Evolutionary conservation across 1,140 invertebrate genomes (phyloP).

Genomic region (Leptinotarsa defecta): DNA sequence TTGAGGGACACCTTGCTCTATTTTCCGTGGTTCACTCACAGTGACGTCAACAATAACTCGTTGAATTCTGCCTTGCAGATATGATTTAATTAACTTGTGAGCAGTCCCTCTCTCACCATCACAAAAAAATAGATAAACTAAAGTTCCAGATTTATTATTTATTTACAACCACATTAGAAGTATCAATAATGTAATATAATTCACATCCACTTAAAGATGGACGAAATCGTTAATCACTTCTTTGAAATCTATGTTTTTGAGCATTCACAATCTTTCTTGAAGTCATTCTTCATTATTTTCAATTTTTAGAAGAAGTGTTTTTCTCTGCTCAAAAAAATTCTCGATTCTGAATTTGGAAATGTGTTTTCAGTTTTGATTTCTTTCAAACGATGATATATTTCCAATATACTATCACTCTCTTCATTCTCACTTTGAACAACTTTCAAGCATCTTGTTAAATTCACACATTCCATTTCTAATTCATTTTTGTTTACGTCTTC

Average conservation of each 20-base stretch:
- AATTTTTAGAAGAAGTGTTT: not conserved
- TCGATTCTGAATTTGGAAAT: not conserved
- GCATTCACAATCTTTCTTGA: conserved; percentile 12
- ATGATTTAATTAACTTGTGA: too few relatives aligned
- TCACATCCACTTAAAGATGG: not conserved
- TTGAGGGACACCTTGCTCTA: too few relatives aligned
- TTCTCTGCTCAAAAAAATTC: not conserved
- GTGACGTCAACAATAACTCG: too few relatives aligned
- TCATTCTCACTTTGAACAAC: not conserved
- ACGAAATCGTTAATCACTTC: conserved; percentile 20
- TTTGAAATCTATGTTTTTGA: conserved; percentile 21
- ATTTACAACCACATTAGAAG: too few relatives aligned
- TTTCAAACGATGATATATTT: not conserved
- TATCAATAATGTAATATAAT: too few relatives aligned
- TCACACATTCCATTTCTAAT: not conserved
- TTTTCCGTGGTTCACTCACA: too few relatives aligned
- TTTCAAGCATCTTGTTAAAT: conserved; percentile 5
- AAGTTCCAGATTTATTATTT: too few relatives aligned
- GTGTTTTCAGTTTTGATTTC: not conserved
- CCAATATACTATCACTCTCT: not conserved
- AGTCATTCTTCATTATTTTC: not conserved
- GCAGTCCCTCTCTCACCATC: too few relatives aligned
- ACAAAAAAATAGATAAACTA: too few relatives aligned
- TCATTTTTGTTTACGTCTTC: not conserved
- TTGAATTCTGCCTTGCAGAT: too few relatives aligned